Conservation (phyloP, 2,113 vertebrate species). For the Tichodroma muraria region DNA sequence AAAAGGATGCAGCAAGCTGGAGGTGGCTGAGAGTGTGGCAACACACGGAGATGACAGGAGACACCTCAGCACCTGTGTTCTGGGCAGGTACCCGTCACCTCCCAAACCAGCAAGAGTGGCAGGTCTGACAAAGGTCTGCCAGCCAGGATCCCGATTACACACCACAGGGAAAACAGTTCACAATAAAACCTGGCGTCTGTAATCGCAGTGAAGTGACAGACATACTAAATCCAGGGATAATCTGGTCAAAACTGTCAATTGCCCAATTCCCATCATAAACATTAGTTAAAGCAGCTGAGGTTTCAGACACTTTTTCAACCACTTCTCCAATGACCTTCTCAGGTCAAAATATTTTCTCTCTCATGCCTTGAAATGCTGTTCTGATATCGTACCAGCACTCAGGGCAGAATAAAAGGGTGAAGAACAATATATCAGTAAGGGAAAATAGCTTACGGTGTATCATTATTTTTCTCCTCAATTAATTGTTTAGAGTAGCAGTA, state of each 20-base stretch:
- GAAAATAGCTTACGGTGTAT: neutral
- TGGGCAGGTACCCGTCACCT: neutral
- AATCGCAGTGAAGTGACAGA: neutral
- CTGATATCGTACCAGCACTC: neutral
- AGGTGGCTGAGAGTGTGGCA: neutral
- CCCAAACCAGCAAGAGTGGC: neutral
- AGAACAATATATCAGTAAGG: neutral
- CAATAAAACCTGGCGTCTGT: neutral
- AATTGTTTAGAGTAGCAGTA: neutral
- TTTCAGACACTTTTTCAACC: neutral
- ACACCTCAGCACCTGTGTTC: neutral
- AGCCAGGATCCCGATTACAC: neutral
- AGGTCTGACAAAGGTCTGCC: neutral
- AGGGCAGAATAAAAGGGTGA: neutral
- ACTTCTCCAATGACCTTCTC: neutral
- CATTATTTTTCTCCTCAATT: neutral
- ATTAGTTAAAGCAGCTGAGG: neutral
- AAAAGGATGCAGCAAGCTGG: fast-evolving
- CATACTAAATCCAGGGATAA: neutral
- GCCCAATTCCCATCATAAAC: neutral
- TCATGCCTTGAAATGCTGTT: neutral
- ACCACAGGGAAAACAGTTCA: neutral
- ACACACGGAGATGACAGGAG: fast-evolving
- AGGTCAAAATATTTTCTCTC: neutral
- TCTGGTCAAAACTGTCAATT: neutral